Conservation (phyloP, 2,888 invertebrate species). For the Cosmia pyralina region DNA sequence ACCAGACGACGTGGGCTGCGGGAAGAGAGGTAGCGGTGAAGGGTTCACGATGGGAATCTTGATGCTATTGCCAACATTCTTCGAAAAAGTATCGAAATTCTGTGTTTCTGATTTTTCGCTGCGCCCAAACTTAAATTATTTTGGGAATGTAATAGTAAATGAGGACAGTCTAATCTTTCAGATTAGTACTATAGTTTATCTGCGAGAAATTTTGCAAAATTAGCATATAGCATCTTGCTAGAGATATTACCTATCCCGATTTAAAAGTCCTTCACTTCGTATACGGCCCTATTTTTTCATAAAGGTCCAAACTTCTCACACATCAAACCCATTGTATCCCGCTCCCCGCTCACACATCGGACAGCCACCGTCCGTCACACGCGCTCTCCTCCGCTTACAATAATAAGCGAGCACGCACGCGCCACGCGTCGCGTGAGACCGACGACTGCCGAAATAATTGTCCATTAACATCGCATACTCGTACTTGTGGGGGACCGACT, state of each 20-base stretch:
- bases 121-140: not conserved
- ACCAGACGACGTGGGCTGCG: constrained; percentile 73
- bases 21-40: constrained; percentile 66
- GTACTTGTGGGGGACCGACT: constrained; percentile 67
- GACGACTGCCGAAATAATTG: constrained; percentile 89
- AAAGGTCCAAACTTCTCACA: not conserved
- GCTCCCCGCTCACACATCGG: constrained; percentile 59
- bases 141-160: not conserved
- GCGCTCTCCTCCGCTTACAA: constrained; percentile 79
- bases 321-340: constrained; percentile 1
- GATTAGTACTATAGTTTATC: no score
- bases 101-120: not conserved
- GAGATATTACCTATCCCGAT: no score
- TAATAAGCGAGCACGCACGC: constrained; percentile 82
- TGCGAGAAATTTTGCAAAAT: not conserved
- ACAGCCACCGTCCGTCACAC: constrained; percentile 71
- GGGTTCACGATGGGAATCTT: constrained; percentile 1
- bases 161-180: not conserved
- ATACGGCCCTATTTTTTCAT: not conserved
- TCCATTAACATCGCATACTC: constrained; percentile 83
- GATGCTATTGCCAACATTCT: no score
- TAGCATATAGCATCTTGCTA: not conserved
- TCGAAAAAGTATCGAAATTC: not conserved
- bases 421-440: constrained; percentile 87
- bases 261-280: no score